Base-by-base conservation (phyloP, 2,888 invertebrate genomes). In the Chalcosyrphus nemorum region DNA sequence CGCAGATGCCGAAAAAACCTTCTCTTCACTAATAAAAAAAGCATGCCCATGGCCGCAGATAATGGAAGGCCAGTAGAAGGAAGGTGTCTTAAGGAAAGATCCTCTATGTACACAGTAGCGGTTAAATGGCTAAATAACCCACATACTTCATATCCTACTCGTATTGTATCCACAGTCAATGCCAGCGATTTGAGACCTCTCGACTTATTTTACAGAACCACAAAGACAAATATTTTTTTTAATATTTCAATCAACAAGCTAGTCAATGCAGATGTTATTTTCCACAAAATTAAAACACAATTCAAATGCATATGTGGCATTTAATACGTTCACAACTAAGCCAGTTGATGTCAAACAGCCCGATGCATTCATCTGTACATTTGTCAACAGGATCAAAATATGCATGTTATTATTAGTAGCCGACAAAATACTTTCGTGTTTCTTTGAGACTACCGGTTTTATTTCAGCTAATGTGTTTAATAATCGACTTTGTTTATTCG, bases 341-440 rank as follows among this genome's bases (percentile, higher is more conserved):
- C 38, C 27, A 24, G 19, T 41, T 4, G 56, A 32, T 7, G 15
- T 47, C 41, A 81, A 81, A 63, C 7, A 56, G 11, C 27, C 41
- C 21, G 50, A 32, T 5, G 41, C 24, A 68, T 57, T 63, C 50
- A 66, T 63, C 63, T 63, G 35, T 74, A 35, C 52, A 43, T 76
- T 65, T 71, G 76, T 71, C 65, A 65, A 76, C 45, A 66, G 13
- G 7, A 47, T 52, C 47, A 24, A 68, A 27, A 7, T 45, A 43
- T 50, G 41, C 54, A 61, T 72, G 72, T 68, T 45, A 57, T 82
- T 66, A 68, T 77, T 77, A 72, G 72, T 54, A 35, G 24, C 41
- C 52, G 17, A 77, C 76, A 66, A 82, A 82, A 66, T 50, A 11
- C 17, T 38, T 61, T 59, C 19, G 63, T 77, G 65, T 77, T 72